Base-by-base conservation (phyloP, 2,888 invertebrate genomes). In the Germaria angustata region DNA sequence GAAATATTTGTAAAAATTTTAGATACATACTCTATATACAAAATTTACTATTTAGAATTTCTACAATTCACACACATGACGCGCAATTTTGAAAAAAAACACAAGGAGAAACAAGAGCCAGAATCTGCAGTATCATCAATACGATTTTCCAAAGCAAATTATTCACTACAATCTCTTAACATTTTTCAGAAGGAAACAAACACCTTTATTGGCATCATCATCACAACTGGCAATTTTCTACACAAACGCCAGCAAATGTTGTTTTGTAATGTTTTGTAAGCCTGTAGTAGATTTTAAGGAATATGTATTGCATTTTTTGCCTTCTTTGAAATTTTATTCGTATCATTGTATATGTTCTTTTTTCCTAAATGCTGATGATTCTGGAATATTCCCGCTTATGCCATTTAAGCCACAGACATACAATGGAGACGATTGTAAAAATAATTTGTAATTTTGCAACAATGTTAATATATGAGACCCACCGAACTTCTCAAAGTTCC, bases 151-250 rank as follows among this genome's bases (percentile, higher is more conserved):
- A 32, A 49, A 66, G 41, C 65, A 73, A 55, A 51, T 51, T 51
- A 51, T 46, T 59, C 53, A 20, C 53, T 44, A 44, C 41, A 75
- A 65, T 63, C 55, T 68, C 24, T 63, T 2, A 44, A 73, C 63
- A 68, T 36, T 61, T 46, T 71, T 55, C 49, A 51, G 55, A 5
- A 49, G 41, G 32, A 57, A 69, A 65, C 22, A 63, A 72, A 78
- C 63, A 68, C 68, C 61, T 73, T 78, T 78, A 73, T 81, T 81
- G 78, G 81, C 78, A 78, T 49, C 78, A 69, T 63, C 81, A 55
- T 68, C 51, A 36, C 51, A 32, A 65, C 24, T 46, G 11, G 34
- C 49, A 34, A 2, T 8, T 49, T 59, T 49, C 17, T 17, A 39
- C 22, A 51, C 22, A 36, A 63, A 79, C 32, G 59, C 51, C 71